Evolutionary conservation across 2,888 invertebrate species (phyloP).

Genomic region (Leptodirus hochenwartii): DNA sequence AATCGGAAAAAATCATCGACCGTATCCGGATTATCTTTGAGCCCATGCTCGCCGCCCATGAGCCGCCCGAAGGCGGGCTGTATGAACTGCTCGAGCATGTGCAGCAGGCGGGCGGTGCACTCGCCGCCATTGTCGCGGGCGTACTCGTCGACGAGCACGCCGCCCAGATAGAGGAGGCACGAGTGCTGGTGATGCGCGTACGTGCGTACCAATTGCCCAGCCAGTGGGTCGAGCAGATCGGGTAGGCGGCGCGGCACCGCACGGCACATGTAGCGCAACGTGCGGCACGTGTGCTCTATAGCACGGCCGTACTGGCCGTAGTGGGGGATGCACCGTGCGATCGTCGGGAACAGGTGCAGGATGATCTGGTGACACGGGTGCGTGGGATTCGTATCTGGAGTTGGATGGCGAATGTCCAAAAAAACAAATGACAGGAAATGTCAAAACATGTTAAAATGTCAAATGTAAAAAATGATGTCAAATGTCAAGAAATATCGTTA

Average conservation of each 20-base stretch:
- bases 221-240: constrained; percentile 61
- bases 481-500: too few relatives aligned
- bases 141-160: constrained; percentile 81
- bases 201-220: constrained; percentile 64
- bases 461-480: too few relatives aligned
- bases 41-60: constrained; percentile 59
- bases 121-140: constrained; percentile 43
- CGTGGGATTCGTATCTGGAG: too few relatives aligned
- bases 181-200: constrained; percentile 70
- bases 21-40: constrained; percentile 89
- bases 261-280: constrained; percentile 75
- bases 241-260: constrained; percentile 64
- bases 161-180: constrained; percentile 79
- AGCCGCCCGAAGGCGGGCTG: constrained; percentile 65
- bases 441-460: constrained; percentile 14
- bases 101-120: constrained; percentile 65
- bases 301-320: too few relatives aligned
- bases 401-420: too few relatives aligned
- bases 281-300: too few relatives aligned
- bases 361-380: too few relatives aligned
- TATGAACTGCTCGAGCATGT: constrained; percentile 71
- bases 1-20: constrained; percentile 84
- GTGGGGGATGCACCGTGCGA: too few relatives aligned
- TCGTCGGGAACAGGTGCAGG: too few relatives aligned
- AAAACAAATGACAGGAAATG: too few relatives aligned